A percentile compares a stretch with the other conserved stretches of the same genome.
phyloP scores from a whole-genome alignment of 1,140 invertebrate genomes.

The Brachionus plicatilis region DNA sequence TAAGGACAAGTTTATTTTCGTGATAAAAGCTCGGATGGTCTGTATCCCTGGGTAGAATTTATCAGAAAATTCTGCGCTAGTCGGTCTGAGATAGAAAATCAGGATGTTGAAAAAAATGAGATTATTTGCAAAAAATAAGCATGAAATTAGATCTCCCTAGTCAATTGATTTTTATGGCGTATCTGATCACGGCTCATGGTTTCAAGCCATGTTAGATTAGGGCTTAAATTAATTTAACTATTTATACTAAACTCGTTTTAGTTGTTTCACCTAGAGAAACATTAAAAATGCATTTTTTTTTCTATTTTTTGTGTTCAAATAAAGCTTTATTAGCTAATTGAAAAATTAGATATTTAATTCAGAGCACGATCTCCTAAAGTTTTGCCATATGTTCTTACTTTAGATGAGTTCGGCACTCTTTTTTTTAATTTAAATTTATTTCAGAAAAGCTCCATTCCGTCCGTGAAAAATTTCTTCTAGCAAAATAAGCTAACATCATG shows the following conservation, averaged over 20 bases:
- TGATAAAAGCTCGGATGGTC: not conserved
- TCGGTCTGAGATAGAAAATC: not conserved
- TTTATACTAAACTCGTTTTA: not conserved
- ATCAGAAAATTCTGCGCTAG: not conserved
- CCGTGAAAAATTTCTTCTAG: not conserved
- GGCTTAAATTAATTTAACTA: not conserved
- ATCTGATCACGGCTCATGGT: not conserved
- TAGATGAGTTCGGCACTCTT: not conserved
- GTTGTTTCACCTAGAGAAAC: conserved; percentile 9
- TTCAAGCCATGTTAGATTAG: not conserved
- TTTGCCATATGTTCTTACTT: not conserved
- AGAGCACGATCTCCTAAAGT: not conserved
- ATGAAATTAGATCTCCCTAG: not conserved
- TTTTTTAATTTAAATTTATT: not conserved
- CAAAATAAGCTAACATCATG: not conserved
- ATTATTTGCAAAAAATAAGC: not conserved
- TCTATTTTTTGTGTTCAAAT: not conserved
- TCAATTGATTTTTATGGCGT: not conserved
- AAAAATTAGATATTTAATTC: not conserved
- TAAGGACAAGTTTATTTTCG: too few relatives aligned
- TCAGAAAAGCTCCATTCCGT: not conserved
- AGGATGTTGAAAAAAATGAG: not conserved
- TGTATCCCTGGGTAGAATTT: not conserved
- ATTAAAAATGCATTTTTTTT: not conserved
- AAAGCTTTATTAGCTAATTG: conserved; percentile 2